These are phyloP conservation scores for Diplodus puntazzo DNA, from an alignment of 2,797 vertebrate species.

Conservation along the genomic window DNA sequence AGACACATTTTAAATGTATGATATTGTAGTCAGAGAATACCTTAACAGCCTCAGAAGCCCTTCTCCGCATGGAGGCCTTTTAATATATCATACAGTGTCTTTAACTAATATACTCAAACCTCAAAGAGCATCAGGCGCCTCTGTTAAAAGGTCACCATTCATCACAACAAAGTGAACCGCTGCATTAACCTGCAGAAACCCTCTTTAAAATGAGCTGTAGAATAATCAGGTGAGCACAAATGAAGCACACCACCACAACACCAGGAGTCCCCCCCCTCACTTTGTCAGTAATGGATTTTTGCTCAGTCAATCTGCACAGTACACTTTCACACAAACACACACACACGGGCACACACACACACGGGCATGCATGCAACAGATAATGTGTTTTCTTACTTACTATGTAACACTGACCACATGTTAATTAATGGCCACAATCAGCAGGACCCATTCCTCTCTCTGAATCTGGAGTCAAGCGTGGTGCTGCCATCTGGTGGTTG, in stretches of 20 bases:
- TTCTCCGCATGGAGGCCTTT: conserved; percentile 3
- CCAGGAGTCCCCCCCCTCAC: not conserved
- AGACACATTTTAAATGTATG: not conserved
- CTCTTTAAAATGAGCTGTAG: conserved; percentile 28
- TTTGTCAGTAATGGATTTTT: conserved; percentile 31
- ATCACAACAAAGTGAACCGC: conserved; percentile 37
- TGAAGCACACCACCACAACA: conserved; percentile 6
- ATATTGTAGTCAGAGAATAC: not conserved
- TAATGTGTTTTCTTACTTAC: not conserved
- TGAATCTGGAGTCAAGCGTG: not conserved
- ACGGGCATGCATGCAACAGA: too few relatives aligned
- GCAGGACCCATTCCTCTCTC: not conserved
- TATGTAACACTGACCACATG: not conserved
- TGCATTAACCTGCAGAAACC: conserved; percentile 49
- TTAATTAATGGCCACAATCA: not conserved
- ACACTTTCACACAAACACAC: not conserved
- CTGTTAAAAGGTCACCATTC: conserved; percentile 43
- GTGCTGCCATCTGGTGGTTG: conserved; percentile 67
- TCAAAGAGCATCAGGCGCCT: conserved; percentile 26
- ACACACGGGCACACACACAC: not conserved
- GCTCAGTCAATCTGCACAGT: not conserved
- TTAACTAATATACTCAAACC: conserved; percentile 34
- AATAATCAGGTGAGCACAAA: conserved; percentile 46
- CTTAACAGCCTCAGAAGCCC: not conserved
- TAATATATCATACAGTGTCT: conserved; percentile 14